Base-by-base conservation (phyloP, 2,797 vertebrate genomes). In the Dicrostonyx torquatus region DNA sequence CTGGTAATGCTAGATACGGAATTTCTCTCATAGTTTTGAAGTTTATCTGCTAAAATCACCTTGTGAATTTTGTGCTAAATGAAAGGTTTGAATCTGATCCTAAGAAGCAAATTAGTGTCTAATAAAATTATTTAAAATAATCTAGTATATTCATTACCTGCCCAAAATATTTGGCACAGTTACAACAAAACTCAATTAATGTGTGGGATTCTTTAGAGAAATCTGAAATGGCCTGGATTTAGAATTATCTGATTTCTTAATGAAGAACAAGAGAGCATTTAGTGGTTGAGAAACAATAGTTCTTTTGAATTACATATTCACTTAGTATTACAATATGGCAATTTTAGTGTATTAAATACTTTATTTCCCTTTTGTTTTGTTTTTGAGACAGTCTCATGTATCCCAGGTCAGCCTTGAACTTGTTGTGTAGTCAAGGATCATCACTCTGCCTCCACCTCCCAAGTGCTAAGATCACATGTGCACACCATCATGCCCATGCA, bases 221-320 rank as follows among this genome's bases (percentile, higher is more conserved):
- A 93, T 88, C 58, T 22, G 31, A 90, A 92, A 90, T 78, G 50
- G 31, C 90, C 73, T 76, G 76, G 62, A 94, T 53, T 95, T 64
- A 89, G 20, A 92, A 93, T 94, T 48, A 90, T 37, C 80, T 86
- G 72, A 68, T 78, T 87, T 91, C n/a, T 88, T 94, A 90, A 58
- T 94, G 53, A 94, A 82, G 62, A 94, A 66, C 73, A 90, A 94
- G 82, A 93, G 55, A 45, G 62, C 86, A 90, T 93, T 97, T 91
- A 90, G 43, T 89, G 48, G 15, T 79, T 85, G 34, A 97, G 73
- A 91, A 95, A 92, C 31, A 89, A 72, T 8, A 60, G 77, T 93
- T 96, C 45, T 73, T 95, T 96, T 89, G 80, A 93, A 84, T 87
- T 90, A 94, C 64, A 95, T 92, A 95, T 80, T 86, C 76, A 77